phyloP scores from a whole-genome alignment of 2,797 vertebrate genomes.

The Alosa sapidissima region DNA sequence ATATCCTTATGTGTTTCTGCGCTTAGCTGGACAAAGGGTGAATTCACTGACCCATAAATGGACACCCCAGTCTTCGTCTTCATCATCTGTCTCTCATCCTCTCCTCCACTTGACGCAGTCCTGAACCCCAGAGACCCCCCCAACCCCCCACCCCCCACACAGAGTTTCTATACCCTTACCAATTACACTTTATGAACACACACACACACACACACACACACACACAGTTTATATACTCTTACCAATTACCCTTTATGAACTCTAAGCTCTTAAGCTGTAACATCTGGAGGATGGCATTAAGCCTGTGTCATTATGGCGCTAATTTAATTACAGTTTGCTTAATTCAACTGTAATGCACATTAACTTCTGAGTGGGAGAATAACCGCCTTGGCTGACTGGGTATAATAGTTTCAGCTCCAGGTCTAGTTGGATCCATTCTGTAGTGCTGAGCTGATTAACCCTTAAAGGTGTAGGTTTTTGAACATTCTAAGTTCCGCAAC shows the following conservation, averaged over 20 bases:
- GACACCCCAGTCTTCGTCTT: not conserved
- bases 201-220: no score
- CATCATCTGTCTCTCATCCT: slow-evolving; percentile 48
- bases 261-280: slow-evolving; percentile 14
- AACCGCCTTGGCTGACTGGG: not conserved
- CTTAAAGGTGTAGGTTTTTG: no score
- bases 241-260: not conserved
- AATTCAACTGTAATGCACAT: not conserved
- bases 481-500: no score
- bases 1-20: not conserved
- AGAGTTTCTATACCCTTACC: not conserved
- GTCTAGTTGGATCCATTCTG: not conserved
- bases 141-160: no score
- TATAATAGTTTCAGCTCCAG: no score
- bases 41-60: not conserved
- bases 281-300: not conserved
- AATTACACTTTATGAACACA: not conserved
- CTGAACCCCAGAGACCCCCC: not conserved
- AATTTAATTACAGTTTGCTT: not conserved
- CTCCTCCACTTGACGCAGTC: slow-evolving; percentile 34
- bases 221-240: not conserved
- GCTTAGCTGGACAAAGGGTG: not conserved
- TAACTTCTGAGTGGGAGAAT: not conserved
- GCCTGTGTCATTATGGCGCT: not conserved
- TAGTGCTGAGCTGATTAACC: not conserved